Evolutionary conservation across 2,888 invertebrate species (phyloP).

Genomic region (Tinea trinotella): DNA sequence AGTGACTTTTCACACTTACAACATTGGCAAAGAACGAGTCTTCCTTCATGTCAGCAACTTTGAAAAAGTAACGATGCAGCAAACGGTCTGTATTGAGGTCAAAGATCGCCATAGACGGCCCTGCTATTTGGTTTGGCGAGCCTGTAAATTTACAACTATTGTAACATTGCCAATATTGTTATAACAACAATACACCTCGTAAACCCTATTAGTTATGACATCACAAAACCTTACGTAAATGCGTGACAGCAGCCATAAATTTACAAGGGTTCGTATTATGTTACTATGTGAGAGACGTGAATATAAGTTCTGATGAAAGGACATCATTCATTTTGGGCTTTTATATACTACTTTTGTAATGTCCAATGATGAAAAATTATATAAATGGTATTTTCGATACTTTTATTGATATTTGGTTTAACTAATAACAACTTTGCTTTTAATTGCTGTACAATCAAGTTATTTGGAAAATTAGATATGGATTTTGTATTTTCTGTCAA

Average conservation of each 20-base stretch:
- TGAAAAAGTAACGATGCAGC: conserved; percentile 78
- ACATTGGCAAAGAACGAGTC: conserved; percentile 87
- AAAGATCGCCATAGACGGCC: conserved; percentile 78
- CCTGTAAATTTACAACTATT: conserved; percentile 21
- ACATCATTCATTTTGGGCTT: too few relatives aligned
- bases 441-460: too few relatives aligned
- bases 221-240: neutral
- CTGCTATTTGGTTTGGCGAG: conserved; percentile 70
- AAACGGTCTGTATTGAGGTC: conserved; percentile 83
- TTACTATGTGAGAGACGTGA: too few relatives aligned
- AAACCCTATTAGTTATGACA: neutral
- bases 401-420: too few relatives aligned
- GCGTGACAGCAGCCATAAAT: neutral
- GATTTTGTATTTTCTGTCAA: too few relatives aligned
- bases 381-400: neutral
- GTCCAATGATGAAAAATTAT: too few relatives aligned
- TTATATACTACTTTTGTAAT: too few relatives aligned
- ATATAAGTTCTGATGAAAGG: neutral
- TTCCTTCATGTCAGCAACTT: conserved; percentile 77
- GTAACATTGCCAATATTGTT: conserved; percentile 7
- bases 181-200: neutral
- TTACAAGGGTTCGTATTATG: too few relatives aligned
- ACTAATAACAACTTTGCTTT: too few relatives aligned
- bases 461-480: too few relatives aligned
- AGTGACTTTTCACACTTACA: conserved; percentile 71